Evolutionary conservation across 1,140 invertebrate genomes (phyloP), one percentile per base, ranked within the genome.

Genomic region (Drosophila pallidifrons): DNA sequence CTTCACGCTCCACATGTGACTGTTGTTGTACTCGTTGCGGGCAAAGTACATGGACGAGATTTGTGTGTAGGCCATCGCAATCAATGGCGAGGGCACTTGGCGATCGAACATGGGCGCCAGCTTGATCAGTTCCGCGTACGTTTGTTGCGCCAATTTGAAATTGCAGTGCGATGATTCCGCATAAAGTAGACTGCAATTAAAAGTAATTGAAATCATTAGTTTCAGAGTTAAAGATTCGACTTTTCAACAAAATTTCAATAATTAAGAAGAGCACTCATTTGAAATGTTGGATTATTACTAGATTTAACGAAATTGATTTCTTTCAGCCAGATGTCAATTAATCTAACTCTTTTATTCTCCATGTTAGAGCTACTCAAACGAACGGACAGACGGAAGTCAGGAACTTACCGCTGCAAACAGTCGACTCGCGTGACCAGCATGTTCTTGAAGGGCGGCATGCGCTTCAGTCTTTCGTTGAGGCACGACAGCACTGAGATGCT

Each of bases 1-100:
- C 78, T 95, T 93, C 79, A 95, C 93, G 92, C 96, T 96, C 95
- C 96, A 97, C 89, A 95, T 95, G 89, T 94, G 93, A 63, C 94
- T 94, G 93, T 96, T 94, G 93, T 96, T 95, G 93, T 97, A 98
- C 93, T 97, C 95, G 93, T 96, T 97, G 87, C 96, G 95, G 76
- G 95, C 94, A 93, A 96, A 98, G 92, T 95, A 95, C 68, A 97
- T 93, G 60, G 95, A 94, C 86, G 96, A 96, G 92, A 97, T 96
- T 93, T 97, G 96, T 73, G 95, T 95, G 91, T 96, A 97, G 10
- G 97, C 93, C 25, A 95, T 95, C 61, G 96, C 95, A 45, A 93
- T 79, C 67, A 95, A 85, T 68, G 93, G 83, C 11, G 69, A 15
- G 1, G 92, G 91, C 60, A 92, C 69, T 3, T 43, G 51, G 5